Base-by-base conservation (phyloP, 2,888 invertebrate species). In the Platycheirus rosarum region DNA sequence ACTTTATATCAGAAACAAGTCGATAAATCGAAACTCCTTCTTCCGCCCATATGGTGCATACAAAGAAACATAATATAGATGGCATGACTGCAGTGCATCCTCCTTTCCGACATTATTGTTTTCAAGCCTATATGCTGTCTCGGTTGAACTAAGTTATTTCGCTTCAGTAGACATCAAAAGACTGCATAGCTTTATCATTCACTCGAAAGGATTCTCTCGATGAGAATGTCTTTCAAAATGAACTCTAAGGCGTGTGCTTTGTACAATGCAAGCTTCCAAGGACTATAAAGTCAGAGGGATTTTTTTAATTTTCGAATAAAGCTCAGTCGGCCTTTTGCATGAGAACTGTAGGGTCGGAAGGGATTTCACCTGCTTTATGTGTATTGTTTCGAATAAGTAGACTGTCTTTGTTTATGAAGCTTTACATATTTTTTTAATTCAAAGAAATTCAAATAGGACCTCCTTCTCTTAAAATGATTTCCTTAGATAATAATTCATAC, bases 171-270 rank as follows among this genome's bases (percentile, higher is more conserved):
- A 37, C 37, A 14, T 55, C 37, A 55, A 55, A 55, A 20, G 55
- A 55, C 37, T 37, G 37, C 55, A 55, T 55, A 40, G 55, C 55
- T 55, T 55, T 55, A 55, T 55, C 55, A 40, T 55, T 55, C 9
- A 55, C 23, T 55, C 5, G 18, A 53, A 35, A 18, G 37, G 20
- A 55, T 20, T 55, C 37, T 23, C 9, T 23, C 20, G 9, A 13
- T 40, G 55, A 23, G 55, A 55, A 55, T 55, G 37, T 37, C 35
- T 55, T 37, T 55, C 35, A 55, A 55, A 55, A 55, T 55, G 20
- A 40, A 40, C 55, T 40, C 40, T 40, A 23, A 55, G 40, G 23
- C 14, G 2, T 23, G 20, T 37, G 8, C 23, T 55, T 23, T 55
- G 11, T 55, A 23, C 8, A 23, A 40, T 23, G 13, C 2, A 8